Evolutionary conservation across 1,140 invertebrate genomes (phyloP).

Genomic region (Oryzaephilus surinamensis): DNA sequence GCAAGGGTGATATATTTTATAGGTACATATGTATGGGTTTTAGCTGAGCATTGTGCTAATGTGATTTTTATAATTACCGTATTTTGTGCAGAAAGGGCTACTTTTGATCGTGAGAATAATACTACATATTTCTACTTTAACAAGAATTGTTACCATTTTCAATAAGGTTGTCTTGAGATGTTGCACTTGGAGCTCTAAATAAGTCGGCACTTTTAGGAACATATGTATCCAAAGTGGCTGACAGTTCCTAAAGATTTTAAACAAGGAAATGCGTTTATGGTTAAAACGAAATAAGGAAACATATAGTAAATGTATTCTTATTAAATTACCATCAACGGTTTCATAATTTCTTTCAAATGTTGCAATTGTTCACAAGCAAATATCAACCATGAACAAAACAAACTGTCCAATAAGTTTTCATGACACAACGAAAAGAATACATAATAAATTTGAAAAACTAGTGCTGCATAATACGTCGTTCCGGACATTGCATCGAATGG

Average conservation of each 20-base stretch:
- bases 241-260: constrained; percentile 61
- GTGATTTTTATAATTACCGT: no score
- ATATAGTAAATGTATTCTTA: constrained; percentile 7
- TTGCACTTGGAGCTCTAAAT: constrained; percentile 51
- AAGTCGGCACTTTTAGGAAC: constrained; percentile 67
- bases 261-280: neutral
- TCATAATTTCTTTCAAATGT: constrained; percentile 74
- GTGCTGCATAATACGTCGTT: constrained; percentile 50
- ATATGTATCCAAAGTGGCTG: constrained; percentile 65
- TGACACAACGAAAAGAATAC: constrained; percentile 58
- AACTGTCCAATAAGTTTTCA: constrained; percentile 59
- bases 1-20: no score
- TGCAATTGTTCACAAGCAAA: constrained; percentile 75
- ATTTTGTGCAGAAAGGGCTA: no score
- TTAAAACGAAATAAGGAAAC: neutral
- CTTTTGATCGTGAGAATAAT: no score
- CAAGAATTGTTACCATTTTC: constrained; percentile 36
- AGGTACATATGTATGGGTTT: no score
- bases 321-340: constrained; percentile 70
- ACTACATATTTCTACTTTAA: no score
- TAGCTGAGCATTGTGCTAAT: no score
- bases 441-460: constrained; percentile 66
- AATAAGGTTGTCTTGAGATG: constrained; percentile 43
- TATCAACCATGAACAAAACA: constrained; percentile 74
- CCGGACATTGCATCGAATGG: constrained; percentile 61